Base-by-base conservation (phyloP, 2,113 vertebrate species). In the Tragulus kanchil region DNA sequence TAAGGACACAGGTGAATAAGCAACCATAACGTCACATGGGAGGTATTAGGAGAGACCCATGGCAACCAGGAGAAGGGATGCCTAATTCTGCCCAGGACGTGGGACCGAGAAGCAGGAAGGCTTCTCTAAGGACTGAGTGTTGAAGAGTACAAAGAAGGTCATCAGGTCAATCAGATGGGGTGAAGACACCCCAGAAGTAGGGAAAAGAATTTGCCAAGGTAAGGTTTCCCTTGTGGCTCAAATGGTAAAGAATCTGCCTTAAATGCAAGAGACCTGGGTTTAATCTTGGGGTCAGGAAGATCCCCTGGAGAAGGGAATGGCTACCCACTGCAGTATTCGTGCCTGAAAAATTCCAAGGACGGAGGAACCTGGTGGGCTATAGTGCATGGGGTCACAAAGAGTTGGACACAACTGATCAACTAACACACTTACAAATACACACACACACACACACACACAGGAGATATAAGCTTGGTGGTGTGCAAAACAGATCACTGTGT, bases 261-360 rank as follows among this genome's bases (percentile, higher is more conserved):
- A 36, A 73, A 13, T 3, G 12, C 36, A 73, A 42, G 69, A 73
- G 42, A 45, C 13, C 23, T 0, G 0, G 42, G 11, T 45, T 73
- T 42, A 73, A 7, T 45, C 42, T 42, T 42, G 42, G 69, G 21
- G 42, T 25, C 1, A 0, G 6, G 69, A 73, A 45, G 69, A 73
- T 25, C 21, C 36, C 36, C 36, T 73, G 69, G 69, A 73, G 69
- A 45, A 73, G 42, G 42, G 69, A 13, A 45, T 45, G 69, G 42
- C 6, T 73, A 73, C 21, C 21, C 69, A 73, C 42, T 13, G 36
- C 42, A 73, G 69, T 25, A 73, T 73, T 73, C 42, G 42, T 73
- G 69, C 42, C 69, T 73, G 69, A 42, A 73, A 42, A 73, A 73
- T 45, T 73, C 42, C 42, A 73, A 73, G 42, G 69, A 45, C 42